Base-by-base conservation (phyloP, 1,140 invertebrate species). In the Panagrolaimus sp. region DNA sequence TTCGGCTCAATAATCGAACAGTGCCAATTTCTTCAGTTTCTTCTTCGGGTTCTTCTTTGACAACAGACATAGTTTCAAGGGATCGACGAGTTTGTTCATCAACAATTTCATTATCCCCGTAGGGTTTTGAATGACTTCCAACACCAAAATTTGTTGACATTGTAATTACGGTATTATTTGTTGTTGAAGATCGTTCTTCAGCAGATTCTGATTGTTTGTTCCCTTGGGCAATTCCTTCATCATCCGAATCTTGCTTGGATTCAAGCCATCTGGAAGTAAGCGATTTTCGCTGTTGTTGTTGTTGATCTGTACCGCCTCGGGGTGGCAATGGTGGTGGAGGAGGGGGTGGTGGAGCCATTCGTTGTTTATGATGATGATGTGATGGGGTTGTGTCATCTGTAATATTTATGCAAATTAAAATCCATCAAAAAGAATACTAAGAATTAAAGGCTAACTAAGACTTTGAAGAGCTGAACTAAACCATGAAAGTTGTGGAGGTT, bases 391-490 rank as follows among this genome's bases (percentile, higher is more conserved):
- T 2, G 32, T 38, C 32, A 38, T 38, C 32, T 38, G 32, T n/a
- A n/a, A n/a, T n/a, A n/a, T n/a, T n/a, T n/a, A n/a, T n/a, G n/a
- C n/a, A n/a, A n/a, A n/a, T n/a, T n/a, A n/a, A n/a, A n/a, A n/a
- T n/a, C n/a, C n/a, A n/a, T n/a, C n/a, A n/a, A n/a, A n/a, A 38
- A 38, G 32, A 4, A 38, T 38, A 38, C n/a, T n/a, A 38, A 38
- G 32, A 4, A 38, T 4, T n/a, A 58, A 58, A n/a, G 1, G 15
- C 52, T 12, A 26, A 58, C 52, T 58, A 21, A 58, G 28, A 58
- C 52, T 58, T 28, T 58, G 52, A 58, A 58, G 52, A 26, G 52
- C 52, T 28, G 52, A 58, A 58, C 52, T 58, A 28, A 58, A 58
- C 52, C 52, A 58, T 21, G 21, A 58, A 58, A 58, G 52, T 26